Evolutionary conservation across 2,113 vertebrate genomes (phyloP).

Genomic region (Dipodomys stephensi): DNA sequence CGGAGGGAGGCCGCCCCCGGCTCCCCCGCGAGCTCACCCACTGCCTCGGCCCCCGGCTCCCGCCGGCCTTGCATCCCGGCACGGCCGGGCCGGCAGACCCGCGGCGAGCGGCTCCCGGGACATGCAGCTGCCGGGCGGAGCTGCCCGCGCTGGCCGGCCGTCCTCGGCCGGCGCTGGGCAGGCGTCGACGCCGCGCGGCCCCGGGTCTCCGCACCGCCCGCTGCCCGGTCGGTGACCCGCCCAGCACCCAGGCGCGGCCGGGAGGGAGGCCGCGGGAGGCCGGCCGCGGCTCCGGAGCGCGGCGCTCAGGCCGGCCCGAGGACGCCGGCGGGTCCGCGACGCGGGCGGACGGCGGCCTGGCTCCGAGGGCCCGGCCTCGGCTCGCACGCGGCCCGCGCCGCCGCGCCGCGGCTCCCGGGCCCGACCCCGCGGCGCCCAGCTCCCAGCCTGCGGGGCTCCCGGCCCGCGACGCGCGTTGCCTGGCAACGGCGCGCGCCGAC

Average conservation of each 20-base stretch:
- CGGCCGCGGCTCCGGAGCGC: neutral
- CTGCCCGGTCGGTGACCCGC: neutral
- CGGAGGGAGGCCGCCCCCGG: fast-evolving
- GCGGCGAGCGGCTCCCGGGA: neutral
- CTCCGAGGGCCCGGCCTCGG: neutral
- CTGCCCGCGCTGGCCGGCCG: neutral
- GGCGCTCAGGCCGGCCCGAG: neutral
- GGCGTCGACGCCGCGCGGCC: neutral
- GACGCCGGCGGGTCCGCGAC: neutral
- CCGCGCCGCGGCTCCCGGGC: neutral
- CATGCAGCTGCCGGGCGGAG: conserved; percentile 26
- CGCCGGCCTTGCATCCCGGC: conserved; percentile 68
- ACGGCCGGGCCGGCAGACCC: neutral
- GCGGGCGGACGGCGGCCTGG: neutral
- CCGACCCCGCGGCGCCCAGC: fast-evolving
- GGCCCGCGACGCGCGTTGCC: conserved; percentile 30
- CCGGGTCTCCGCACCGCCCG: neutral
- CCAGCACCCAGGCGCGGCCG: no score
- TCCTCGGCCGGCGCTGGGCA: neutral
- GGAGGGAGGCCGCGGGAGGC: neutral
- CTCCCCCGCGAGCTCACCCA: neutral
- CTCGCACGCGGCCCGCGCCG: neutral
- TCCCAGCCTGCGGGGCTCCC: fast-evolving
- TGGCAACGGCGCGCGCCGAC: conserved; percentile 46
- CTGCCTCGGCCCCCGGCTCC: neutral